Base-by-base conservation (phyloP, 2,797 vertebrate species). In the Pipistrellus pygmaeus region DNA sequence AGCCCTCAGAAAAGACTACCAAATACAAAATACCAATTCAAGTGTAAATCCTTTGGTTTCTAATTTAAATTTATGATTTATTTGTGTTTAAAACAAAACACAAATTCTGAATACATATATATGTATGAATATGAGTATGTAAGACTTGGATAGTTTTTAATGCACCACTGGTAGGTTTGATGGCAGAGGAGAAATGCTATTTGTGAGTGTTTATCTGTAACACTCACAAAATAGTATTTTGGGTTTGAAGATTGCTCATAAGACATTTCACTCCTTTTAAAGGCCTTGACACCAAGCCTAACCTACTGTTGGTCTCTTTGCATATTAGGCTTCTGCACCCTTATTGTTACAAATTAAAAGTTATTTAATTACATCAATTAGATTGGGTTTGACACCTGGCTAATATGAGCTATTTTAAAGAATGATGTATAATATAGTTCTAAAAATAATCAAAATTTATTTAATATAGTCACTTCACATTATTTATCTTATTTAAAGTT, bases 31-130 rank as follows among this genome's bases (percentile, higher is more conserved):
- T 46, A 41, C 27, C 38, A 88, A 71, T 92, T 91, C 88, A 91
- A 76, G 4, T 88, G 18, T 48, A 75, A 90, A 71, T 77, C 9
- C 4, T 90, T 76, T 94, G 7, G 7, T 53, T 95, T 92, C 13
- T 44, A 78, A 77, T 85, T 90, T 81, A 88, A 95, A 93, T 68
- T 57, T 93, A 25, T 68, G 92, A 93, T 84, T 84, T 86, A 80
- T 44, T 73, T 84, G 30, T 32, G 0, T 20, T 68, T 68, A 91
- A 95, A 86, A 73, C 64, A 95, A 85, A 81, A 91, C 44, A n/a
- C 17, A 64, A 57, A 89, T 69, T 71, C 13, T 84, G 35, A 46
- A 27, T 55, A 44, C 27, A 72, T n/a, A 55, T 14, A 32, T 60
- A 17, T 60, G 10, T 60, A 12, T 73, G 11, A 68, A 10, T 38